phyloP scores from a whole-genome alignment of 1,140 invertebrate species.

The Drosophila setifemur region DNA sequence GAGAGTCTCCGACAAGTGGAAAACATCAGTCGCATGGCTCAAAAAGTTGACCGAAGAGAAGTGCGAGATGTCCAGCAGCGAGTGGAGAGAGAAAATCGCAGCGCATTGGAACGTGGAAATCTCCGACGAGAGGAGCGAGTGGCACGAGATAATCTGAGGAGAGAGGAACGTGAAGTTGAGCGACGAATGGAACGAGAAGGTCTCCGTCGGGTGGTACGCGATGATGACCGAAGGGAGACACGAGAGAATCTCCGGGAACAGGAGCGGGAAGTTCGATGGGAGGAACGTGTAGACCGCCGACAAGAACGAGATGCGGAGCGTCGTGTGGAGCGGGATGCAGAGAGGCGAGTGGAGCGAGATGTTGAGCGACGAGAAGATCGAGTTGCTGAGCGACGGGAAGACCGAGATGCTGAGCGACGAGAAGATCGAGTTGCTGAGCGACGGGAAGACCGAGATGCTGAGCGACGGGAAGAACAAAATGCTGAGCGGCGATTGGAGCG shows the following conservation, averaged over 20 bases:
- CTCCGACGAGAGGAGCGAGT: neutral
- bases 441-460: neutral
- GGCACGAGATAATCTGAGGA: neutral
- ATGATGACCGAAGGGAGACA: neutral
- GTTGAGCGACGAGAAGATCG: neutral
- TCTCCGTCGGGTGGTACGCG: neutral
- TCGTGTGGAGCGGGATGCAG: neutral
- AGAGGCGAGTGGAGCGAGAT: neutral
- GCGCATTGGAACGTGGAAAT: neutral
- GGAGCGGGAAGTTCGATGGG: neutral
- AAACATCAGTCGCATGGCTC: neutral
- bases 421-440: neutral
- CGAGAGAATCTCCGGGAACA: neutral
- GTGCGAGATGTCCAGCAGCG: neutral
- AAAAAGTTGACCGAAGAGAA: neutral
- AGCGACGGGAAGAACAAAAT: neutral
- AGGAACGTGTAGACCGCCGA: neutral
- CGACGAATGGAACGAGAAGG: neutral
- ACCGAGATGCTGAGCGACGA: neutral
- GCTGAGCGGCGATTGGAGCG: conserved; percentile 5
- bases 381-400: neutral
- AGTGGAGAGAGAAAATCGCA: neutral
- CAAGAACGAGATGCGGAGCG: neutral
- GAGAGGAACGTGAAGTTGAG: neutral
- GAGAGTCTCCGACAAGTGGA: neutral